Base-by-base conservation (phyloP, 2,113 vertebrate genomes). In the Ceuthmochares aereus region DNA sequence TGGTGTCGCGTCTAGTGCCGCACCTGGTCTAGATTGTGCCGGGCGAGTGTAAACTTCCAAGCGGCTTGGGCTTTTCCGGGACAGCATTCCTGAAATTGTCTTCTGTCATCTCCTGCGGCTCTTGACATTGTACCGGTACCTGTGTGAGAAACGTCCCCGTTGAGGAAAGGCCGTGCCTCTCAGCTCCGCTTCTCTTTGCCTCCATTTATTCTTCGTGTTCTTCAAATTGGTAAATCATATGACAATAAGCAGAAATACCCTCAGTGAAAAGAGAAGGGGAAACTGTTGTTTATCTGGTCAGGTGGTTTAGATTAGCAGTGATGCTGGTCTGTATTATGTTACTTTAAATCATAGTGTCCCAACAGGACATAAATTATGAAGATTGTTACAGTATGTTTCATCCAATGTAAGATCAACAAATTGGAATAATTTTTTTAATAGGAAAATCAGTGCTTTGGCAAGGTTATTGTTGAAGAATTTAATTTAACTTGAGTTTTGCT, bases 231-330 rank as follows among this genome's bases (percentile, higher is more conserved):
- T 78, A 98, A 99, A 99, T 98, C 98, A 98, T 97, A 98, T 98
- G 96, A 98, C 99, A 99, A 99, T 99, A 99, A 98, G 98, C 98
- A 98, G 98, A 99, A 99, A 98, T 98, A 97, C 98, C 97, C 97
- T 98, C 98, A 94, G 96, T 97, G 98, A 97, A 95, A 98, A 98
- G 97, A 95, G 96, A 96, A 98, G 96, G 97, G 97, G 98, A 97
- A 98, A 96, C 98, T 98, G 95, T 98, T 98, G 98, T 98, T 98
- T 98, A 98, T 98, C 98, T 98, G 97, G 96, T 98, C 98, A 98
- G 98, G 98, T 99, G 99, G 99, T 99, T 99, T 99, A 99, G 98
- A 99, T 99, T 99, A 99, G 98, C 98, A 86, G 97, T 98, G 98
- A 98, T 98, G 98, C 98, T 96, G 98, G 98, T 98, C 99, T 99